These are phyloP conservation scores for Carcinoscorpius rotundicauda DNA, from an alignment of 1,140 invertebrate species.

Conservation along the genomic window DNA sequence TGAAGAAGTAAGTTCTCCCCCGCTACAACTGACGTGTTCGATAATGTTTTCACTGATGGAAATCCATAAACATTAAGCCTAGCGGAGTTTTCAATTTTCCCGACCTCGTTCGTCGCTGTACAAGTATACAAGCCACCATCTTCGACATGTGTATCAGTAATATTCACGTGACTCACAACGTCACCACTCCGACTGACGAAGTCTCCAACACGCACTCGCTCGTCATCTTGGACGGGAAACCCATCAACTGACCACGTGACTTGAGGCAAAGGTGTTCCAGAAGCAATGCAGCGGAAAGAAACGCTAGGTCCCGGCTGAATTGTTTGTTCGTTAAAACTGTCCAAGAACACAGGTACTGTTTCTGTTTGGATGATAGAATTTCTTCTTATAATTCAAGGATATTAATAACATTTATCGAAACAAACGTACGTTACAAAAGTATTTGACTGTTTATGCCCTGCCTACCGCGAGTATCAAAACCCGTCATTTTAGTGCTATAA, in stretches of 20 bases:
- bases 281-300: constrained; percentile 22
- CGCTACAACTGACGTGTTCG: constrained; percentile 57
- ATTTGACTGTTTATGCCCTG: too few species aligned
- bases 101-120: constrained; percentile 79
- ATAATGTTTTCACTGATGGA: constrained; percentile 72
- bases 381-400: too few species aligned
- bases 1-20: constrained; percentile 76
- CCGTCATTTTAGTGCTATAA: too few species aligned
- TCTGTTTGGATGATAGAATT: constrained; percentile 27
- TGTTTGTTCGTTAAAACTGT: constrained; percentile 13
- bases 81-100: constrained; percentile 67
- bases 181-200: constrained; percentile 47
- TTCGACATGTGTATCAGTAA: constrained; percentile 78
- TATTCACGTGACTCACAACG: constrained; percentile 86
- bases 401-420: too few species aligned
- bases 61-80: constrained; percentile 83
- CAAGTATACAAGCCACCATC: constrained; percentile 89
- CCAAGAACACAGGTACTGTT: constrained; percentile 12
- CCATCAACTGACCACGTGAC: constrained; percentile 23
- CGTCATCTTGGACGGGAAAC: constrained; percentile 25
- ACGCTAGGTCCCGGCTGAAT: constrained; percentile 15
- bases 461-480: too few species aligned
- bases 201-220: constrained; percentile 28
- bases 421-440: too few species aligned
- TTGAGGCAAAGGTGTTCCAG: constrained; percentile 20